These are phyloP conservation scores for Beroe ovata DNA, from an alignment of 37 sponge, comb jelly and placozoan species.

Conservation along the genomic window DNA sequence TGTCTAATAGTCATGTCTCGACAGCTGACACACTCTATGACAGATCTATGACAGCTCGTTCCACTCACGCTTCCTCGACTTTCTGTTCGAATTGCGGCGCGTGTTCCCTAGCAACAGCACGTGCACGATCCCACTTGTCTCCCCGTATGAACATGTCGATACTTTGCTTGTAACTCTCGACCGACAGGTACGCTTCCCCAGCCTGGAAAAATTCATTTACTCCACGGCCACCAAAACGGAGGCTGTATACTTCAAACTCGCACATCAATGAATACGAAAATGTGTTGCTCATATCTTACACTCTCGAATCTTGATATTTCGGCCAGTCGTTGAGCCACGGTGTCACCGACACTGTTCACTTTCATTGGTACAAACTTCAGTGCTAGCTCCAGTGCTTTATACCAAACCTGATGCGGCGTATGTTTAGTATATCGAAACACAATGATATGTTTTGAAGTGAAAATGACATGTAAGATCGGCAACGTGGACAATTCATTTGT, in stretches of 20 bases:
- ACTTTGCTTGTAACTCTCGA: slow-evolving; percentile 88
- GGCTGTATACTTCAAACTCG: too few relatives aligned
- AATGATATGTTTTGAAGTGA: too few relatives aligned
- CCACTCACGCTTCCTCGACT: slow-evolving; percentile 79
- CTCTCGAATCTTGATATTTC: slow-evolving; percentile 77
- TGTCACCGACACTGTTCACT: slow-evolving; percentile 72
- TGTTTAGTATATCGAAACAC: too few relatives aligned
- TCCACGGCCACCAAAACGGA: too few relatives aligned
- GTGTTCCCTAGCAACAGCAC: slow-evolving; percentile 80
- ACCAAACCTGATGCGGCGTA: slow-evolving; percentile 68
- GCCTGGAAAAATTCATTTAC: too few relatives aligned
- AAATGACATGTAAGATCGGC: too few relatives aligned
- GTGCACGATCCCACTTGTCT: slow-evolving; percentile 89
- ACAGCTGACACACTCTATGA: too few relatives aligned
- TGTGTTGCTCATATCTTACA: slow-evolving; percentile 68
- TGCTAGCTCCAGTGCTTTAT: slow-evolving; percentile 86
- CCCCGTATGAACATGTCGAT: slow-evolving; percentile 90
- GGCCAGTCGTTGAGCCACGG: slow-evolving; percentile 88
- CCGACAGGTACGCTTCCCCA: slow-evolving; percentile 83
- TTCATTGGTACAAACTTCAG: slow-evolving; percentile 84
- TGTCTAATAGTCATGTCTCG: too few relatives aligned
- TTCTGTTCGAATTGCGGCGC: slow-evolving; percentile 87
- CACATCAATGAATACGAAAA: too few relatives aligned
- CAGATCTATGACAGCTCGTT: too few relatives aligned
- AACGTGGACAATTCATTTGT: too few relatives aligned